These are phyloP conservation scores for Uromys caudimaculatus DNA, from an alignment of 2,797 vertebrate genomes.

Conservation along the genomic window DNA sequence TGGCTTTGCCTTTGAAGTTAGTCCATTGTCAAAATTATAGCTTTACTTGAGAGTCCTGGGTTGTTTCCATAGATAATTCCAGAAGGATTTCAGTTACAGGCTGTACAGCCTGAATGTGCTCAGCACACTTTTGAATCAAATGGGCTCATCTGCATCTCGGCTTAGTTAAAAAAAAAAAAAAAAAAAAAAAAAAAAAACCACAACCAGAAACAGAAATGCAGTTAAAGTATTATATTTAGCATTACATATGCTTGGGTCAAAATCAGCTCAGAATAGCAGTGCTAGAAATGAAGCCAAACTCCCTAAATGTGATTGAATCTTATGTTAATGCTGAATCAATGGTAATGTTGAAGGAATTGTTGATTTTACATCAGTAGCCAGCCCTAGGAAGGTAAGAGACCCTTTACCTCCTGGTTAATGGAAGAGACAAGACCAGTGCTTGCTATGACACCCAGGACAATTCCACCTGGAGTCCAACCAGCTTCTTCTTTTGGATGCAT, in stretches of 20 bases:
- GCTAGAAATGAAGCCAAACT: constrained; percentile 29
- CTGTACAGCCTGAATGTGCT: neutral
- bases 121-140: constrained; percentile 32
- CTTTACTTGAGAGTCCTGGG: neutral
- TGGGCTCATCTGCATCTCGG: constrained; percentile 30
- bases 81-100: neutral
- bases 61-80: neutral
- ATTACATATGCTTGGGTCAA: constrained; percentile 68
- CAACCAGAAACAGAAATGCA: constrained; percentile 62
- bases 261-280: constrained; percentile 56
- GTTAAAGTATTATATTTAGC: constrained; percentile 68
- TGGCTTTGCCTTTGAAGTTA: neutral
- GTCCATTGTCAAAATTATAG: neutral
- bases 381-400: neutral
- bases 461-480: rapidly evolving
- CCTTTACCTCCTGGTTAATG: neutral
- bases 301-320: constrained; percentile 25
- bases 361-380: neutral
- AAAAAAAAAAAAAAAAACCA: neutral
- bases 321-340: neutral
- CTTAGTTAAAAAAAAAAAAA: neutral
- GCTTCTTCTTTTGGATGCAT: neutral
- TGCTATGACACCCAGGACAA: neutral
- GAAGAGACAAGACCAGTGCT: neutral
- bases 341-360: neutral